Evolutionary conservation across 2,113 vertebrate genomes (phyloP).

Genomic region (Alectura lathami): DNA sequence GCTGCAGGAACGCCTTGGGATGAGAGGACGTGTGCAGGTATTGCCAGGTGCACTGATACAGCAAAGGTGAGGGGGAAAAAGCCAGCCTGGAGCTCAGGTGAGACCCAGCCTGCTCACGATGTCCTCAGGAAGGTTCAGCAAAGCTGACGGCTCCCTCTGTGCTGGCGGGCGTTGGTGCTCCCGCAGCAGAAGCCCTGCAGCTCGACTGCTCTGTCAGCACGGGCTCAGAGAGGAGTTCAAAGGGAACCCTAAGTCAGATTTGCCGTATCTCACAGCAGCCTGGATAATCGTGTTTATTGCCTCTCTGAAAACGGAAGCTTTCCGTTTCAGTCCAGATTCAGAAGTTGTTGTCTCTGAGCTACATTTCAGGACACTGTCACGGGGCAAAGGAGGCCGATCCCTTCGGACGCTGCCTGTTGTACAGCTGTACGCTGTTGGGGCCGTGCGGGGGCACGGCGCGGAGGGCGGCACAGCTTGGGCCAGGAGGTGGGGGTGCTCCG

Average conservation of each 20-base stretch:
- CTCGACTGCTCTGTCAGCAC: background rate
- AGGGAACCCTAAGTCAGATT: background rate
- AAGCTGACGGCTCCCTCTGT: too few species aligned
- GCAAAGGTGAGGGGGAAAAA: background rate
- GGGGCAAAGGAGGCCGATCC: background rate
- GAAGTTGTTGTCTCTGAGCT: background rate
- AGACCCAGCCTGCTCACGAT: background rate
- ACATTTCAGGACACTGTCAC: background rate
- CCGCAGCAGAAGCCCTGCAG: too few species aligned
- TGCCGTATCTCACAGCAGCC: background rate
- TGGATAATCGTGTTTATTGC: background rate
- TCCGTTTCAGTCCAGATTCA: background rate
- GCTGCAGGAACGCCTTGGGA: background rate
- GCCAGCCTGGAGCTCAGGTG: too few species aligned
- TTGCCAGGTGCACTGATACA: background rate
- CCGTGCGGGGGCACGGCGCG: too few species aligned
- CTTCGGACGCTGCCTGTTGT: background rate
- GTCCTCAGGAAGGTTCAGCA: background rate
- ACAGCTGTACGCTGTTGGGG: too few species aligned
- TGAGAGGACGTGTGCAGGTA: background rate
- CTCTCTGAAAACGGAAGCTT: background rate
- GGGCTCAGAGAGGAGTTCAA: background rate
- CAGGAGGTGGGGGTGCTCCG: too few species aligned
- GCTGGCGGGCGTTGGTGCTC: too few species aligned
- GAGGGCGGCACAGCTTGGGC: too few species aligned